These are phyloP conservation scores for Apostichopus leukothele DNA, from an alignment of 53 echinoderm and acorn worm species.

Conservation along the genomic window DNA sequence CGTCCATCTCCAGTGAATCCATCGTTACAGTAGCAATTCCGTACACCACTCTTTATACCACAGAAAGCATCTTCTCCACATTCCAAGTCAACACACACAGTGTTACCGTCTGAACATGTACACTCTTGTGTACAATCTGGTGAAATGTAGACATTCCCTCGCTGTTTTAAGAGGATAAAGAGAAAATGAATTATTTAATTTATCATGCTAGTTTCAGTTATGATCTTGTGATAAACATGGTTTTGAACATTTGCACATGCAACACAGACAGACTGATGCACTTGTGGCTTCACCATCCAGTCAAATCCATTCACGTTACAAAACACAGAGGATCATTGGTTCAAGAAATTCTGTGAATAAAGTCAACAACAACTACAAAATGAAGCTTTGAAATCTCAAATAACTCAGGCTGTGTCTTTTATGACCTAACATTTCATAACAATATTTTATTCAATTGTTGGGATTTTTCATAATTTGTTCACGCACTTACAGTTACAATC, in stretches of 20 bases:
- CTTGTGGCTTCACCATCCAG: too few relatives aligned
- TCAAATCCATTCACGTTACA: too few relatives aligned
- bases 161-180: neutral
- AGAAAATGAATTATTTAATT: too few relatives aligned
- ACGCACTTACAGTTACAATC: neutral
- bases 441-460: neutral
- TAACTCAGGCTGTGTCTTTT: too few relatives aligned
- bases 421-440: neutral
- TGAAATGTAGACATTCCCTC: slow-evolving; percentile 40
- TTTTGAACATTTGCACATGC: too few relatives aligned
- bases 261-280: too few relatives aligned
- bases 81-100: neutral
- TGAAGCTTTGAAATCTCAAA: too few relatives aligned
- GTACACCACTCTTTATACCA: slow-evolving; percentile 57
- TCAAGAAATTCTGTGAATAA: too few relatives aligned
- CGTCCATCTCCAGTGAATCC: slow-evolving; percentile 62
- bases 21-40: slow-evolving; percentile 62
- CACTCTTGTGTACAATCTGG: slow-evolving; percentile 60
- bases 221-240: too few relatives aligned
- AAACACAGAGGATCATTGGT: too few relatives aligned
- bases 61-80: slow-evolving; percentile 59
- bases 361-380: too few relatives aligned
- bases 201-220: too few relatives aligned
- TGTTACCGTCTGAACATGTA: slow-evolving; percentile 53
- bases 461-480: neutral